These are phyloP conservation scores for Siphlonurus alternatus DNA, from an alignment of 2,888 invertebrate species.

Conservation along the genomic window DNA sequence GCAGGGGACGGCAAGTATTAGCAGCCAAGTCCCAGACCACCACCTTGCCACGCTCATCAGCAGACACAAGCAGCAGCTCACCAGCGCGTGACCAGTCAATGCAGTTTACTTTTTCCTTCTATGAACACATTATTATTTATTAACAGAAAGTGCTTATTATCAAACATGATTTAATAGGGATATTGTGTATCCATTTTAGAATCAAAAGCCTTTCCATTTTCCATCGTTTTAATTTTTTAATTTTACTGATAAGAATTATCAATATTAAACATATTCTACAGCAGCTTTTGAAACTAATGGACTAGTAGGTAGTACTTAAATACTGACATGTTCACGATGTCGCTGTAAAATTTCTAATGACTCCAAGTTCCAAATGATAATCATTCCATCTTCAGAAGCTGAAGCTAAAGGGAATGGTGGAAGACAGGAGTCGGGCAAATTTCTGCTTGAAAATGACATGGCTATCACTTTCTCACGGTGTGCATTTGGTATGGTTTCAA, in stretches of 20 bases:
- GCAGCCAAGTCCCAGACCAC: neutral
- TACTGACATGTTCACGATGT: neutral
- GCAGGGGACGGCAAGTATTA: neutral
- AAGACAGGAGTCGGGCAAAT: neutral
- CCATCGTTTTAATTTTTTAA: too few species aligned
- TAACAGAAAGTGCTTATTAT: neutral
- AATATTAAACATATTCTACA: too few species aligned
- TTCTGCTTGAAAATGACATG: neutral
- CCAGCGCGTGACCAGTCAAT: neutral
- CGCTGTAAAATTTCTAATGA: neutral
- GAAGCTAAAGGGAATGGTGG: neutral
- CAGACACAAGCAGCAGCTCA: neutral
- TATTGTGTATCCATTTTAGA: too few species aligned
- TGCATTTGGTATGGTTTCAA: neutral
- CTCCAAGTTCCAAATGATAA: neutral
- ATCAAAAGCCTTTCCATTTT: neutral
- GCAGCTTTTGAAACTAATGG: neutral
- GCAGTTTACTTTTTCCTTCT: neutral
- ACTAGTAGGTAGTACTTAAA: neutral
- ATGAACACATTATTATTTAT: neutral
- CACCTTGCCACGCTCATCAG: neutral
- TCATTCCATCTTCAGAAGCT: neutral
- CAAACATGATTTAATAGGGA: neutral
- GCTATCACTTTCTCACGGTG: neutral
- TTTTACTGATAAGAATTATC: too few species aligned